Conservation (phyloP, 2,888 invertebrate species). For the Torymus aiolomorphi region DNA sequence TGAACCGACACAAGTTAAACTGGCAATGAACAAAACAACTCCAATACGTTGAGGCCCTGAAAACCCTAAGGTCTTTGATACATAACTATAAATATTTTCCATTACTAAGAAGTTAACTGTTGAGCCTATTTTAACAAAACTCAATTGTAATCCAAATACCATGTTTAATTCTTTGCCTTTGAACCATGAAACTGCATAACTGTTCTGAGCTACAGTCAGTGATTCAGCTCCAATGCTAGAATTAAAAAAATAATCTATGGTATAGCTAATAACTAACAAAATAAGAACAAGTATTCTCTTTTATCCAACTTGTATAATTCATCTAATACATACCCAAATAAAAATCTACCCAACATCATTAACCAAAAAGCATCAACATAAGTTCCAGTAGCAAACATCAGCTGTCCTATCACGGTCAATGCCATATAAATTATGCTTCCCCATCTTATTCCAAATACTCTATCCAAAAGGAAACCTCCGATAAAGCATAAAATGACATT, state of each 20-base stretch:
- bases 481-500: conserved; percentile 96
- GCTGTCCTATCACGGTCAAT: conserved; percentile 91
- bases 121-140: conserved; percentile 95
- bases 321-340: conserved; percentile 86
- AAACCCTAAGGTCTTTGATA: conserved; percentile 79
- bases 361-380: conserved; percentile 87
- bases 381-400: conserved; percentile 91
- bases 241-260: too few relatives aligned
- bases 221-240: conserved; percentile 92
- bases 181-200: conserved; percentile 98
- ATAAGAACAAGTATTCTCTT: too few relatives aligned
- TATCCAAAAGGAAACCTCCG: conserved; percentile 96
- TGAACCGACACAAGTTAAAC: conserved; percentile 89
- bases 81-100: conserved; percentile 89
- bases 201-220: conserved; percentile 96
- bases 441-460: conserved; percentile 93
- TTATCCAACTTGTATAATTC: too few relatives aligned
- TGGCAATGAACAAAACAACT: conserved; percentile 86
- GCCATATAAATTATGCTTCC: conserved; percentile 94
- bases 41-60: conserved; percentile 85
- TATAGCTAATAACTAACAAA: too few relatives aligned
- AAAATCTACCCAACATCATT: conserved; percentile 94
- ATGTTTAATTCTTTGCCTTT: conserved; percentile 97
- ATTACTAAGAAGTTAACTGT: conserved; percentile 96
- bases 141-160: conserved; percentile 97